Base-by-base conservation (phyloP, 2,113 vertebrate genomes). In the Cebus imitator region DNA sequence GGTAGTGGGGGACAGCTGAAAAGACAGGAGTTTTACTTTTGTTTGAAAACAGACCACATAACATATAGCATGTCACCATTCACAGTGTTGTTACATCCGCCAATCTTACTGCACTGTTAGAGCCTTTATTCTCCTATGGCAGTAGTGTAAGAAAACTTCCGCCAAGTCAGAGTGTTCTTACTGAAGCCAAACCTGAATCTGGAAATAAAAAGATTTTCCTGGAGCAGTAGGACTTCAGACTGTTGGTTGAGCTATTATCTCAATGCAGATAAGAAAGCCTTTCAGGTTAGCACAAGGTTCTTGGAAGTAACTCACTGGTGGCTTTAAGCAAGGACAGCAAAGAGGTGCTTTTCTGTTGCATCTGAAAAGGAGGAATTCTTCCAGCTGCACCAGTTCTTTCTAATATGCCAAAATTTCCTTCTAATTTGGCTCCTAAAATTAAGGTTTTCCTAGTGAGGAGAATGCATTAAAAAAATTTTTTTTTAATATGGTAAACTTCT, bases 301-400 rank as follows among this genome's bases (percentile, higher is more conserved):
- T 94, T 94, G 57, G 57, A 61, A 91, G 92, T 90, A 64, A 93
- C 73, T 84, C 43, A 30, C 23, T 68, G 37, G 45, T 57, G 40
- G 72, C n/a, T 95, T 92, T 87, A 92, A 87, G 80, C 75, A 95
- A 89, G 84, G 90, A 95, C 50, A 91, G 55, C 70, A 64, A 88
- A 92, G 75, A 85, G 87, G 21, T 40, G 21, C 40, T 87, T 95
- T 90, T 87, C 57, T 61, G 11, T 66, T 90, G 37, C 6, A 72
- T 85, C 11, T 16, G 43, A 78, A 92, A 92, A 64, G n/a, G 45
- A 84, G 48, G 64, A 79, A 52, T 87, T 97, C 64, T 91, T 90
- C 70, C 50, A 87, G 11, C 48, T 58, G 48, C 23, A 88, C 43
- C 43, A 80, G 45, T 57, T 90, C 30, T 87, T 92, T 61, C 78